Percentiles rank a stretch among this genome's conserved stretches.
These are phyloP conservation scores for Ictidomys tridecemlineatus DNA, from an alignment of 2,113 vertebrate species.

Conservation along the genomic window DNA sequence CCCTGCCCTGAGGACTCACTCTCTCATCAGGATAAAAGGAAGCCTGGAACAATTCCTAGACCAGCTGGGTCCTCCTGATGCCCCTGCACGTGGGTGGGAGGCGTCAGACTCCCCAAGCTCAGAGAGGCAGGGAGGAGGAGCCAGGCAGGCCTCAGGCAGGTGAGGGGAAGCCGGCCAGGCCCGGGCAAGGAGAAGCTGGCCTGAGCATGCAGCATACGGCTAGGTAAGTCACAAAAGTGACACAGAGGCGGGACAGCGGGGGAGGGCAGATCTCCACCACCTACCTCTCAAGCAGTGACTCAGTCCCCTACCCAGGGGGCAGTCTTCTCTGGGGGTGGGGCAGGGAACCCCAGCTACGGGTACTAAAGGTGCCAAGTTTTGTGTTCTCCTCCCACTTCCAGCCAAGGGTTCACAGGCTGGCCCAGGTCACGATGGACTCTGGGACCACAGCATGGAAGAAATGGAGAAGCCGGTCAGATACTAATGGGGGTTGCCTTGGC, in stretches of 20 bases:
- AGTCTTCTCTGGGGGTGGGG: background rate
- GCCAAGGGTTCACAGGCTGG: fast-evolving
- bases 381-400: background rate
- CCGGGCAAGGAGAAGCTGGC: background rate
- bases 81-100: fast-evolving
- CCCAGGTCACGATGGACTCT: background rate
- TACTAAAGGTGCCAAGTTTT: fast-evolving
- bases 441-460: fast-evolving
- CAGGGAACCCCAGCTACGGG: background rate
- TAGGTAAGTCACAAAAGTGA: background rate
- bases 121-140: background rate
- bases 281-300: background rate
- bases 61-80: background rate
- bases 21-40: background rate
- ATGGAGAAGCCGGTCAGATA: background rate
- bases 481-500: too few species aligned
- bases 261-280: background rate
- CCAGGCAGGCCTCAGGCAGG: background rate
- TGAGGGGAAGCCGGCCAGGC: background rate
- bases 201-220: fast-evolving
- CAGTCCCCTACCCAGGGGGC: background rate
- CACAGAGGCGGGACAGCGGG: background rate
- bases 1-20: background rate
- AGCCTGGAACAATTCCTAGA: background rate
- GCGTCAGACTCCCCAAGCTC: background rate